Evolutionary conservation across 2,797 vertebrate species (phyloP), one percentile per base, ranked within the genome.

Genomic region (Botia almorhae): DNA sequence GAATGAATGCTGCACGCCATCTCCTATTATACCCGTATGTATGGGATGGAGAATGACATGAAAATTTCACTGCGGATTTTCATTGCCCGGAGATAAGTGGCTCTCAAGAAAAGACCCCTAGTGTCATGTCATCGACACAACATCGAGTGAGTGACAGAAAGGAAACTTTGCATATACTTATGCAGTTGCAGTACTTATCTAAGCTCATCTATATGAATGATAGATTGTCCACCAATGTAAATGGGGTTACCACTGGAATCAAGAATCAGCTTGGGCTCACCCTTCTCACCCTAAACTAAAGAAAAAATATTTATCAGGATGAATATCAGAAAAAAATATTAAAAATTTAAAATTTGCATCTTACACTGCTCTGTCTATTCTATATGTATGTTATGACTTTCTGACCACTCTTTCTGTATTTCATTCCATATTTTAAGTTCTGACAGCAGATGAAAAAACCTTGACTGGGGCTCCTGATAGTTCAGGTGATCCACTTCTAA

Each of bases 201-300:
- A 46, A 73, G 23, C 12, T 50, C 4, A 61, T 81, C 4, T 7
- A n/a, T 56, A 10, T 58, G 16, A 19, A 67, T n/a, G 1, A 43
- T 58, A 12, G 84, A 50, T 50, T 88, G 80, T 14, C 89, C 88
- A 16, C 89, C 91, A 6, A 88, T 74, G 74, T 89, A 87, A 69
- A 78, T 19, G 2, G 87, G 86, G 26, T 13, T 89, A 63, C 95
- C 94, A 0, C 96, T 94, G 0, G 92, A 86, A 1, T 92, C 88
- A 55, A 92, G 43, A 78, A 94, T 85, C 19, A 92, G 19, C 0
- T 96, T 96, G 0, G 96, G 94, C 19, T 98, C 97, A 21, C 97
- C 97, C 83, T 97, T 98, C 82, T 96, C 89, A 0, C 97, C 97
- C 97, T 98, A 83, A 73, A 80, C 21, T 60, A 55, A 33, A 61